Conservation (phyloP, 2,797 vertebrate species). For the Hypotaenidia philippensis region DNA sequence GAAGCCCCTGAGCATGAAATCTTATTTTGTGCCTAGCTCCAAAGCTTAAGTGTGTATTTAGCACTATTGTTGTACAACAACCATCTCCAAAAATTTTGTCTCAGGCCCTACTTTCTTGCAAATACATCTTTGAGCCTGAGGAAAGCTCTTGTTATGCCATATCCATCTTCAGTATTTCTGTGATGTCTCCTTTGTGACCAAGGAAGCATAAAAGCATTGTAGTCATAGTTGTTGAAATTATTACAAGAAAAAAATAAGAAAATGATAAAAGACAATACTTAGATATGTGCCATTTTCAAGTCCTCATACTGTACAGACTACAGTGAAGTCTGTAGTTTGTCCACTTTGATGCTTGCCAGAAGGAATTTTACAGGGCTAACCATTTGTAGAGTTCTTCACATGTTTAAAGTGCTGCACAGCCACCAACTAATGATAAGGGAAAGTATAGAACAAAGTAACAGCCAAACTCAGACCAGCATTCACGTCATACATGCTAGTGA, state of each 20-base stretch:
- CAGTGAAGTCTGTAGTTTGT: background rate
- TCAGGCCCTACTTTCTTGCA: background rate
- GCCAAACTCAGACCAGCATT: background rate
- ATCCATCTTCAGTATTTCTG: background rate
- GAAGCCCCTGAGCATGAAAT: background rate
- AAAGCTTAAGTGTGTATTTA: background rate
- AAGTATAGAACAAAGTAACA: background rate
- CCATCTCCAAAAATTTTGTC: background rate
- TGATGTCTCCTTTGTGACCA: background rate
- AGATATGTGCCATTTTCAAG: background rate
- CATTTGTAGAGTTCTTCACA: background rate
- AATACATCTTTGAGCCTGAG: background rate
- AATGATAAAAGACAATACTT: background rate
- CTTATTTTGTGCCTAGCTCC: background rate
- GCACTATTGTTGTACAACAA: background rate
- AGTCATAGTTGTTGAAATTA: background rate
- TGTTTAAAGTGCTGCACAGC: background rate
- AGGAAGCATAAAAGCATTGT: background rate
- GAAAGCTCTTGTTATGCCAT: background rate
- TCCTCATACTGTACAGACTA: background rate
- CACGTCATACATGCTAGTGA: background rate
- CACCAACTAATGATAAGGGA: background rate
- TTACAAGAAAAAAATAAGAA: background rate
- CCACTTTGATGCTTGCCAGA: background rate
- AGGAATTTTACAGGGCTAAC: slow-evolving; percentile 4